Evolutionary conservation across 2,888 invertebrate species (phyloP), one percentile per base, ranked within the genome.

Genomic region (Mythimna vitellina): DNA sequence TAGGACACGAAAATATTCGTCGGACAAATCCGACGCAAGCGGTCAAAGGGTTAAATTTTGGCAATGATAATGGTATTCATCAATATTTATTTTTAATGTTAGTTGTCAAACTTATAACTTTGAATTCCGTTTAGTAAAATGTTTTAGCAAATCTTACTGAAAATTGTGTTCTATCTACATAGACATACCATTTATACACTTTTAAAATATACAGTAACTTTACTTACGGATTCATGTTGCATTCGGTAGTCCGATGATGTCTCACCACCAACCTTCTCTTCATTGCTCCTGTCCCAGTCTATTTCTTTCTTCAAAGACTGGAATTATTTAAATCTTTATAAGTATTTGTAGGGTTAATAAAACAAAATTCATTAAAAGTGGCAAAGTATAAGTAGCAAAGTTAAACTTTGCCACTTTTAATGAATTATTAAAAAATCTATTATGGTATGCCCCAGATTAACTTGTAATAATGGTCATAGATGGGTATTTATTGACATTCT

Each of bases 221-320:
- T 90, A 97, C 98, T 97, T 96, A 98, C 98, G 96, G 98, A 97
- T 96, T 98, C 98, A 92, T 97, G 98, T 90, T 97, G 97, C 95
- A 98, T 97, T 94, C 98, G 97, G 94, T 98, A 98, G 84, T 98
- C 98, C 69, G 97, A 96, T 84, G 97, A 97, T 92, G 97, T 96
- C 93, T 98, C 98, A 81, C 97, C 98, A 81, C 97, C 98, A 88
- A 97, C 97, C 93, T 98, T 98, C 72, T 98, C 98, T 88, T 98
- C 98, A 88, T 97, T 97, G 88, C 96, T 97, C 90, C 98, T 96
- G 89, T 98, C 98, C 98, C 98, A 98, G 92, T 98, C 98, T 88
- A 98, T 97, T 97, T 98, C 98, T 96, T 98, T 98, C 93, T 98
- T 98, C 90, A 98, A 96, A 84, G 98, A 98, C 98, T 98, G 97